Evolutionary conservation across 2,888 invertebrate species (phyloP).

Genomic region (Diabrotica balteata): DNA sequence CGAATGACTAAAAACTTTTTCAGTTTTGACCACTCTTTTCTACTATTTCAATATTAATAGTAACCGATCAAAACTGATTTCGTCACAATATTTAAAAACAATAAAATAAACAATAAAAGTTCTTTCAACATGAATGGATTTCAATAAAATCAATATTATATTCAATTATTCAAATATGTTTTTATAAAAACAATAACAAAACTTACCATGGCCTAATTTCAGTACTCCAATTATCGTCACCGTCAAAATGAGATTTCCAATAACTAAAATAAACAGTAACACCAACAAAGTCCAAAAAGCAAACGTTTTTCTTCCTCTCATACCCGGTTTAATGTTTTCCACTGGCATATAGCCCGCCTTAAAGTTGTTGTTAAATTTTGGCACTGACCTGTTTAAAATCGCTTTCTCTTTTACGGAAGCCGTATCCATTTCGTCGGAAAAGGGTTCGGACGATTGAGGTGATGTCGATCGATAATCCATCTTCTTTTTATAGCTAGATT

Average conservation of each 20-base stretch:
- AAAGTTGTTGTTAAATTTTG: constrained; percentile 50
- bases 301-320: constrained; percentile 68
- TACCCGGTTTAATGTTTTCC: constrained; percentile 54
- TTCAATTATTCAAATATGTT: no score
- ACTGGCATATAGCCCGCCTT: constrained; percentile 56
- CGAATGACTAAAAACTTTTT: no score
- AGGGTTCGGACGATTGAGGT: constrained; percentile 54
- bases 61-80: no score
- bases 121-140: no score
- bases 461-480: constrained; percentile 49
- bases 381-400: constrained; percentile 49
- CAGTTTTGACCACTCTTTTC: no score
- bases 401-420: constrained; percentile 52
- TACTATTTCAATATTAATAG: no score
- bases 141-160: no score
- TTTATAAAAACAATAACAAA: background rate
- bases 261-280: constrained; percentile 73
- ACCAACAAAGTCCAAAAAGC: constrained; percentile 82
- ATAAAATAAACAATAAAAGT: no score
- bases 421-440: constrained; percentile 55
- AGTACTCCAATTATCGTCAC: constrained; percentile 82
- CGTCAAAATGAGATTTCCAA: constrained; percentile 82
- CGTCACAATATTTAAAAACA: no score
- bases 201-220: constrained; percentile 74
- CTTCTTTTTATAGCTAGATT: constrained; percentile 6